phyloP scores from a whole-genome alignment of 2,113 vertebrate genomes.

The Paradisaea rubra region DNA sequence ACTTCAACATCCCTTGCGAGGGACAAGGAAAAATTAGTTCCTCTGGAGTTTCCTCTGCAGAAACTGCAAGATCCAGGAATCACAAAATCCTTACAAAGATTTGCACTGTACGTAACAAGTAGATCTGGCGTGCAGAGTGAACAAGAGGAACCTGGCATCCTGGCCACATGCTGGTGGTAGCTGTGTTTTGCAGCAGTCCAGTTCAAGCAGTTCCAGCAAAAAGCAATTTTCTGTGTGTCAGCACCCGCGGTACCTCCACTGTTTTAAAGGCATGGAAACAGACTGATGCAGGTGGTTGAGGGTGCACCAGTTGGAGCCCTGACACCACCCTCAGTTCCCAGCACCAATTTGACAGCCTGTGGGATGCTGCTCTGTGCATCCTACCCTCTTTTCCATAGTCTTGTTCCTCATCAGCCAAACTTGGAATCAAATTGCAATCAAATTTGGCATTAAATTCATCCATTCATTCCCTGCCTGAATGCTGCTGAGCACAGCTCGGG shows the following conservation, averaged over 20 bases:
- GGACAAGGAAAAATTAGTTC: not conserved
- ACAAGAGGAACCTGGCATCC: not conserved
- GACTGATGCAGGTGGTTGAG: rapidly evolving
- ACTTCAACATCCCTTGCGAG: not conserved
- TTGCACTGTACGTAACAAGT: rapidly evolving
- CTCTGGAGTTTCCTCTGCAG: not conserved
- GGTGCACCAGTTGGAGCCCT: not conserved
- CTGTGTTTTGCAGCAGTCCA: not conserved
- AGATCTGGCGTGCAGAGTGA: rapidly evolving
- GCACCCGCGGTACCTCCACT: not conserved
- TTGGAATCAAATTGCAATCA: not conserved
- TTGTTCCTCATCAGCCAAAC: not conserved
- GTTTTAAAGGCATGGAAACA: not conserved
- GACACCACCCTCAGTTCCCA: rapidly evolving
- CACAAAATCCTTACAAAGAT: not conserved
- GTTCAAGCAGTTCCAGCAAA: not conserved
- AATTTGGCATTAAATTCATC: not conserved
- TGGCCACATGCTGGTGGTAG: rapidly evolving
- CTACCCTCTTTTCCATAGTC: not conserved
- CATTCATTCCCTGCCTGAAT: not conserved
- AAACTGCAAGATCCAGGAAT: not conserved
- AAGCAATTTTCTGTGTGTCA: not conserved
- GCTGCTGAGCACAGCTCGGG: rapidly evolving
- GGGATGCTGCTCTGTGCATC: not conserved
- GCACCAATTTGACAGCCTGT: rapidly evolving